Evolutionary conservation across 92 coral and sea anemone species (phyloP), one percentile per base, ranked within the genome.

Genomic region (Hydrozoanthus gracilis): DNA sequence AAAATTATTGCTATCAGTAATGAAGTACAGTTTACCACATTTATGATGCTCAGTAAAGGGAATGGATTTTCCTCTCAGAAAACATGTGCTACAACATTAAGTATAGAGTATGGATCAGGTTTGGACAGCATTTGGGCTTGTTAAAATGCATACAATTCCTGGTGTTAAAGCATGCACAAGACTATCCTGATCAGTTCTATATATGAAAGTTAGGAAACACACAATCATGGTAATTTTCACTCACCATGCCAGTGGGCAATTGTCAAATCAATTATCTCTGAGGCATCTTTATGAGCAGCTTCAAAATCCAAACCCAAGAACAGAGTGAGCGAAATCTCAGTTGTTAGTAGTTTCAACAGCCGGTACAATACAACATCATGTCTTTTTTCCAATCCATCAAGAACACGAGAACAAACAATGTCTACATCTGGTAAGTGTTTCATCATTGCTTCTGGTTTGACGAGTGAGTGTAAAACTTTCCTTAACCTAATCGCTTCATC

Each of bases 231-330:
- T 67, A 66, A 66, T 66, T 73, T 51, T 44, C 5, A 62, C 90
- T 83, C 64, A 97, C 99, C 99, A 89, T 93, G 98, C 99, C 99
- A 97, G 76, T 97, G 99, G 51, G 95, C 87, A 75, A 95, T 84
- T n/a, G 99, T 97, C 62, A 97, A 86, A 8, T 92, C 95, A 90
- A 87, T 75, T 15, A 96, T 89, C 73, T 91, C 91, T 11, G 60
- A 77, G 14, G 98, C 95, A 77, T 97, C 95, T 39, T 60, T 86
- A 71, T 85, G 78, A 13, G 98, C 96, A 66, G 48, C 80, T 54
- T 96, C 93, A 89, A 86, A 86, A 73, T 97, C 99, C 91, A 97
- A 84, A 48, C 97, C 99, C 92, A 97, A 74, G 84, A 97, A 97
- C 13, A 97, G 88, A n/a, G 93, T 88, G 56, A 97, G 91, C 50